These are phyloP conservation scores for Acronicta alni DNA, from an alignment of 2,888 invertebrate species.

Conservation along the genomic window DNA sequence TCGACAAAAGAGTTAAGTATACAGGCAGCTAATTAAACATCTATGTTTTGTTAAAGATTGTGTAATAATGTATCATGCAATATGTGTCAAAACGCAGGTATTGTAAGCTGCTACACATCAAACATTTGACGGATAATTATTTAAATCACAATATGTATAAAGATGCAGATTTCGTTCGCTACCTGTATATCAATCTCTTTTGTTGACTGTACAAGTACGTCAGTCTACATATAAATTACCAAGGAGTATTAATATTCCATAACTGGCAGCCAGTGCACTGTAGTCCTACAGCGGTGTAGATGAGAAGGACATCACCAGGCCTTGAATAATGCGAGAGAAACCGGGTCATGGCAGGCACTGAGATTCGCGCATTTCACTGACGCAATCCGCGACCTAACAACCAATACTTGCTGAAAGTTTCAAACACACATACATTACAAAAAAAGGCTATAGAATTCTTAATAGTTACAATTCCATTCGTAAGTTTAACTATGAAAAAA, in stretches of 20 bases:
- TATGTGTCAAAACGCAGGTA: no score
- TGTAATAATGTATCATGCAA: no score
- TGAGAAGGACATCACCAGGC: constrained; percentile 49
- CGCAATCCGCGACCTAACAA: constrained; percentile 38
- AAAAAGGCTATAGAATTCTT: neutral
- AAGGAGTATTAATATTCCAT: constrained; percentile 12
- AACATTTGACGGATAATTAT: no score
- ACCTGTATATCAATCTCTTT: no score
- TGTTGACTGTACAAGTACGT: no score
- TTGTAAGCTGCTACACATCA: no score
- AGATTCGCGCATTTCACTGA: constrained; percentile 53
- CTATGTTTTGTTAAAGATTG: no score
- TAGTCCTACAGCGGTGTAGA: constrained; percentile 5
- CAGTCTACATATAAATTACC: neutral
- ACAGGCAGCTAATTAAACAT: no score
- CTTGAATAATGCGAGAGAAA: constrained; percentile 53
- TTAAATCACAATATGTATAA: no score
- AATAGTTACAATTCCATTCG: no score
- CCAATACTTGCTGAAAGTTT: constrained; percentile 8
- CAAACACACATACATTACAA: neutral
- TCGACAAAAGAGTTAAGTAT: no score
- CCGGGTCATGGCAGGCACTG: constrained; percentile 53
- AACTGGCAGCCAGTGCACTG: constrained; percentile 13
- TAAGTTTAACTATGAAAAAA: neutral
- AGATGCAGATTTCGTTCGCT: no score